These are phyloP conservation scores for Blennius ocellaris DNA, from an alignment of 2,113 vertebrate genomes.

Conservation along the genomic window DNA sequence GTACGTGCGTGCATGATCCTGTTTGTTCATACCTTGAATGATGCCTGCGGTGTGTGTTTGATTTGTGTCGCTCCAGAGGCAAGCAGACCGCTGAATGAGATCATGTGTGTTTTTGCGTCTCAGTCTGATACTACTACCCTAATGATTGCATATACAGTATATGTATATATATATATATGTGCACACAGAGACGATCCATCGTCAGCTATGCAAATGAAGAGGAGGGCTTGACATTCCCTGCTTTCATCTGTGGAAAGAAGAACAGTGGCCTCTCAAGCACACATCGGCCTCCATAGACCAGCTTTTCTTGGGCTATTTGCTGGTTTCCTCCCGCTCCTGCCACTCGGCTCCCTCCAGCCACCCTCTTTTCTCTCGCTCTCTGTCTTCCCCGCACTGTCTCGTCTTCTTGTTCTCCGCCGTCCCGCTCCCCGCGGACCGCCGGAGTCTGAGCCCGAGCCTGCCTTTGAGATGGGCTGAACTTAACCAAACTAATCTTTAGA, in stretches of 20 bases:
- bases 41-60: constrained; percentile 6
- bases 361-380: constrained; percentile 19
- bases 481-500: constrained; percentile 70
- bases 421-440: constrained; percentile 44
- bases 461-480: constrained; percentile 60
- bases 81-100: not conserved
- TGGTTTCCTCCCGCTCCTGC: constrained; percentile 17
- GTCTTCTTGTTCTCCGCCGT: not conserved
- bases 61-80: not conserved
- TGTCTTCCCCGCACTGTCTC: constrained; percentile 28
- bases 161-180: too few relatives aligned
- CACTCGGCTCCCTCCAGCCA: not conserved
- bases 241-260: constrained; percentile 63
- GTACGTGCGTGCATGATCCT: not conserved
- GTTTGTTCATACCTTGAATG: not conserved
- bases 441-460: constrained; percentile 38
- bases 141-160: not conserved
- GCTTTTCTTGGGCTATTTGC: constrained; percentile 57
- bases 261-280: constrained; percentile 64
- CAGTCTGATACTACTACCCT: not conserved
- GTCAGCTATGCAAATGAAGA: constrained; percentile 50
- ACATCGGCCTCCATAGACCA: constrained; percentile 19
- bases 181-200: constrained; percentile 2
- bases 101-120: not conserved
- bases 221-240: constrained; percentile 48